A percentile compares a stretch with the other conserved stretches of the same genome.
Conservation (phyloP, 2,797 vertebrate species). For the Mormyrus proboscirostris region DNA sequence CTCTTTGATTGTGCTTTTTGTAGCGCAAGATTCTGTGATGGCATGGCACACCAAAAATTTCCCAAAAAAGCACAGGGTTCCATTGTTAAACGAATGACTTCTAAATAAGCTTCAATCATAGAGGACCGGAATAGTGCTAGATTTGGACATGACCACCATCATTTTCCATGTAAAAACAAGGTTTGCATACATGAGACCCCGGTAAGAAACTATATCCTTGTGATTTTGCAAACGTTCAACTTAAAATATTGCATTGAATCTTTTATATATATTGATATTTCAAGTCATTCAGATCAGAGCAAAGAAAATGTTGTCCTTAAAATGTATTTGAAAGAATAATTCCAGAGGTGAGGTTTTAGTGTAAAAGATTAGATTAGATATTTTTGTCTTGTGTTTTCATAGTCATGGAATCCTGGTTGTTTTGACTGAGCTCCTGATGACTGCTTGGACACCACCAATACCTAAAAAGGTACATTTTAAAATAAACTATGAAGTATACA, state of each 20-base stretch:
- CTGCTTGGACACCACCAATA: too few species aligned
- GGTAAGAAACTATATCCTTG: neutral
- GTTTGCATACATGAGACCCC: neutral
- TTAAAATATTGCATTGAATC: neutral
- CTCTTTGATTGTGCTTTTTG: neutral
- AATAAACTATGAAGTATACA: too few species aligned
- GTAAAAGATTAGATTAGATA: neutral
- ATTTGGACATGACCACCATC: neutral
- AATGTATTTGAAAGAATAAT: neutral
- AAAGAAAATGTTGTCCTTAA: neutral
- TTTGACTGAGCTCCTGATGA: too few species aligned
- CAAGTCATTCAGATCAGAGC: neutral
- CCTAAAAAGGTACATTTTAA: too few species aligned
- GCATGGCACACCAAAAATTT: neutral
- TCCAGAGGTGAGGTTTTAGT: neutral
- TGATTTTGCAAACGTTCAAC: neutral
- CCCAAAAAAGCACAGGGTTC: neutral
- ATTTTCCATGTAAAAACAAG: neutral
- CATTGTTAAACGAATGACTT: neutral
- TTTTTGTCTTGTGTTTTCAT: too few species aligned
- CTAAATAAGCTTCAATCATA: neutral
- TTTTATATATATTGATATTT: neutral
- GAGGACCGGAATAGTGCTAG: neutral
- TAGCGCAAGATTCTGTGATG: neutral
- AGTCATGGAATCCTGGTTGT: too few species aligned